Evolutionary conservation across 2,797 vertebrate genomes (phyloP).

Genomic region (Scolopax rusticola): DNA sequence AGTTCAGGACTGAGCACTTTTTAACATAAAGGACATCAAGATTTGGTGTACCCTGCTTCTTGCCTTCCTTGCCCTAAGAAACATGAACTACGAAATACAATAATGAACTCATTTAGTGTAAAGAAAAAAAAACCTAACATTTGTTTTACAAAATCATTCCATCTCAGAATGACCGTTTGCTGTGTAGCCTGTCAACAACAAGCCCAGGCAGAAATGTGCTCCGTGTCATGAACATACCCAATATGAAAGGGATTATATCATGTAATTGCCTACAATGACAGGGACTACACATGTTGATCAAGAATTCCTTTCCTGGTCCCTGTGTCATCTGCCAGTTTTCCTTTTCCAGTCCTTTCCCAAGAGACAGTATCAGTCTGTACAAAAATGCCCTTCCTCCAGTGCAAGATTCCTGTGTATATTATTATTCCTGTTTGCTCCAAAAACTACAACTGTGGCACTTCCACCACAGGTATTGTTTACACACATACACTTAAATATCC

Average conservation of each 20-base stretch:
- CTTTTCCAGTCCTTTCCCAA: not conserved
- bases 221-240: not conserved
- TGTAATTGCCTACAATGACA: not conserved
- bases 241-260: not conserved
- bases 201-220: not conserved
- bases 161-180: not conserved
- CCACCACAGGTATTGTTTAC: not conserved
- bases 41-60: not conserved
- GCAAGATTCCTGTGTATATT: not conserved
- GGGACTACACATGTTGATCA: not conserved
- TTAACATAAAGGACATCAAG: not conserved
- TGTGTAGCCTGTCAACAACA: not conserved
- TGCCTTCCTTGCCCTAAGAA: constrained; percentile 14
- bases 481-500: not conserved
- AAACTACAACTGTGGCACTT: not conserved
- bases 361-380: not conserved
- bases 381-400: not conserved
- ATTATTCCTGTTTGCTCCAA: not conserved
- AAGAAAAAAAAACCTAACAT: not conserved
- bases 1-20: constrained; percentile 27
- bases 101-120: not conserved
- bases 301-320: not conserved
- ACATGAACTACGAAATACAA: not conserved
- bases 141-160: not conserved
- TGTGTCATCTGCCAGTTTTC: not conserved